Percentiles rank a stretch among this genome's conserved stretches.
Conservation (phyloP, 2,797 vertebrate genomes). For the Pangasius macronema region DNA sequence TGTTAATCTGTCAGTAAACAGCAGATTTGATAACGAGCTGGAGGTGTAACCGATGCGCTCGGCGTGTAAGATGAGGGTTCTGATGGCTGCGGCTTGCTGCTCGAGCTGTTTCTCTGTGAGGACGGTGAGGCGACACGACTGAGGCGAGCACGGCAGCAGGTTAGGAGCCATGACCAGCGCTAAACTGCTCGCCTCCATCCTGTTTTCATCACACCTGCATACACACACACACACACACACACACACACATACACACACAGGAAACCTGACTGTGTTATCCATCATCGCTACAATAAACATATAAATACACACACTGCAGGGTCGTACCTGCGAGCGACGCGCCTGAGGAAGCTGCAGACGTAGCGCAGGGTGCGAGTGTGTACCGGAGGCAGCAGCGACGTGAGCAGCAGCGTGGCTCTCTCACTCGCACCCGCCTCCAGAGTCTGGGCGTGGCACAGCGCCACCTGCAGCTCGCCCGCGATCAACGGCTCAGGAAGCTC, state of each 20-base stretch:
- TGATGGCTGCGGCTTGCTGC: conserved; percentile 60
- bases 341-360: conserved; percentile 64
- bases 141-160: conserved; percentile 59
- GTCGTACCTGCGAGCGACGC: conserved; percentile 56
- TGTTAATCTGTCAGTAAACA: not conserved
- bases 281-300: not conserved
- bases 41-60: conserved; percentile 64
- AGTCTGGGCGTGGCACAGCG: conserved; percentile 66
- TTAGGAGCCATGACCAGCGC: conserved; percentile 71
- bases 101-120: conserved; percentile 62
- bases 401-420: conserved; percentile 56
- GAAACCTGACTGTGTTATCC: not conserved
- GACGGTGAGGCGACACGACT: conserved; percentile 52
- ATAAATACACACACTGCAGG: not conserved
- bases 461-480: conserved; percentile 59
- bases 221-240: not conserved
- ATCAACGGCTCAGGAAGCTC: conserved; percentile 66
- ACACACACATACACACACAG: not conserved
- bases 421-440: conserved; percentile 37
- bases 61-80: conserved; percentile 60
- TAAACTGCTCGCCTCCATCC: conserved; percentile 67
- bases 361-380: conserved; percentile 59
- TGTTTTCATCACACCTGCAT: conserved; percentile 66
- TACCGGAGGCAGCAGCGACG: conserved; percentile 60
- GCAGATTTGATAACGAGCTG: not conserved